Evolutionary conservation across 2,113 vertebrate species (phyloP).

Genomic region (Saccopteryx bilineata): DNA sequence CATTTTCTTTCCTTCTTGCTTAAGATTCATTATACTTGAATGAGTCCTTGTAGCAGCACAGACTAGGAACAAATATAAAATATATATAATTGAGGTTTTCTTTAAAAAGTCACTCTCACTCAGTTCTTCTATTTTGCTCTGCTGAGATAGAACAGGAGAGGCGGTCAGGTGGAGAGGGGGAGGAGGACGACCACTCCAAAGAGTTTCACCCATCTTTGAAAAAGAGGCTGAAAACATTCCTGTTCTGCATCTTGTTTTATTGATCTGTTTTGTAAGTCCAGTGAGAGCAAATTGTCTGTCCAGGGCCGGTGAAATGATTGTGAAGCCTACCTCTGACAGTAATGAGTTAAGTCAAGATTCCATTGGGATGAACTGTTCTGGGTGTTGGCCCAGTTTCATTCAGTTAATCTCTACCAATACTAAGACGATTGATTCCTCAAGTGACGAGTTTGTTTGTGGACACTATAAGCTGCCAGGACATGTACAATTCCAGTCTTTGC

Average conservation of each 20-base stretch:
- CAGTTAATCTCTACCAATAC: background rate
- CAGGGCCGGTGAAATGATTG: background rate
- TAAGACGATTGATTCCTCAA: background rate
- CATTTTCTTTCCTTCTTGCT: constrained; percentile 66
- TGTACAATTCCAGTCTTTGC: background rate
- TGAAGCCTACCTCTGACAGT: background rate
- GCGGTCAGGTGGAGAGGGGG: background rate
- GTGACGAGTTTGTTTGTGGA: background rate
- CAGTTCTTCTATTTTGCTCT: background rate
- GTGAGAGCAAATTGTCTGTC: background rate
- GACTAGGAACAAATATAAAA: constrained; percentile 45
- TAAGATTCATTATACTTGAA: constrained; percentile 49
- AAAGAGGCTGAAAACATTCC: constrained; percentile 9
- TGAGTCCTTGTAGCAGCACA: constrained; percentile 32
- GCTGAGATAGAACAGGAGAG: background rate
- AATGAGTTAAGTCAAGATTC: background rate
- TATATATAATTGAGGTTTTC: constrained; percentile 9
- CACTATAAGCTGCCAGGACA: background rate
- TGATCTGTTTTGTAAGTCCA: constrained; percentile 25
- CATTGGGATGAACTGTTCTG: background rate
- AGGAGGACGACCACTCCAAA: background rate
- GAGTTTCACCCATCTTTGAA: background rate
- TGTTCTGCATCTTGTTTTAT: background rate
- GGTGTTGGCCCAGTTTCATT: background rate
- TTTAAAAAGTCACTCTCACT: constrained; percentile 34